phyloP scores from a whole-genome alignment of 1,140 invertebrate species.

The Eubasilissa regina region DNA sequence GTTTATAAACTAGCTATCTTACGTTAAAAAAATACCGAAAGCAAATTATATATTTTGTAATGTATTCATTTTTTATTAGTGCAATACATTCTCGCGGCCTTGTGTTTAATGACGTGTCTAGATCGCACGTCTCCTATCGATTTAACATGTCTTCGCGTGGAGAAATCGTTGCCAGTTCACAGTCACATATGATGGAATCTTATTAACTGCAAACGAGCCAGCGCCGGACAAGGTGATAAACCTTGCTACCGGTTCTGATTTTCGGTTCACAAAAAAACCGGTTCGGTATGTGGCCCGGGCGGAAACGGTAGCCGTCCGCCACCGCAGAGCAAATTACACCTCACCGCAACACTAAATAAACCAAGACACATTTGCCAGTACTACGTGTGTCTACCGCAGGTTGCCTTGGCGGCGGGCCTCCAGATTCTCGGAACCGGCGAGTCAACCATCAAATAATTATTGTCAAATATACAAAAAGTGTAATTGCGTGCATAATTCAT shows the following conservation, averaged over 20 bases:
- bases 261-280: slow-evolving; percentile 44
- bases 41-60: too few relatives aligned
- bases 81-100: too few relatives aligned
- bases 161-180: not conserved
- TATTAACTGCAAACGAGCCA: slow-evolving; percentile 47
- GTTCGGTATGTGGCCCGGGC: slow-evolving; percentile 34
- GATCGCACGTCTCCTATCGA: too few relatives aligned
- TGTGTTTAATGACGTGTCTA: too few relatives aligned
- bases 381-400: slow-evolving; percentile 25
- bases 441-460: not conserved
- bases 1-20: too few relatives aligned
- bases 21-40: too few relatives aligned
- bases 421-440: slow-evolving; percentile 10
- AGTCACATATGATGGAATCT: slow-evolving; percentile 28
- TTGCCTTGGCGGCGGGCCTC: not conserved
- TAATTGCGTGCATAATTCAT: slow-evolving; percentile 2
- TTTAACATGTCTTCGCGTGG: too few relatives aligned
- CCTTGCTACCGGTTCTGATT: slow-evolving; percentile 44
- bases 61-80: too few relatives aligned
- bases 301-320: slow-evolving; percentile 48
- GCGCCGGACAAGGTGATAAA: slow-evolving; percentile 34
- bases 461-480: slow-evolving; percentile 6
- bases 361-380: slow-evolving; percentile 39
- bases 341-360: slow-evolving; percentile 42
- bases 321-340: slow-evolving; percentile 43